Evolutionary conservation across 2,888 invertebrate species (phyloP), one percentile per base, ranked within the genome.

Genomic region (Pimpla rufipes): DNA sequence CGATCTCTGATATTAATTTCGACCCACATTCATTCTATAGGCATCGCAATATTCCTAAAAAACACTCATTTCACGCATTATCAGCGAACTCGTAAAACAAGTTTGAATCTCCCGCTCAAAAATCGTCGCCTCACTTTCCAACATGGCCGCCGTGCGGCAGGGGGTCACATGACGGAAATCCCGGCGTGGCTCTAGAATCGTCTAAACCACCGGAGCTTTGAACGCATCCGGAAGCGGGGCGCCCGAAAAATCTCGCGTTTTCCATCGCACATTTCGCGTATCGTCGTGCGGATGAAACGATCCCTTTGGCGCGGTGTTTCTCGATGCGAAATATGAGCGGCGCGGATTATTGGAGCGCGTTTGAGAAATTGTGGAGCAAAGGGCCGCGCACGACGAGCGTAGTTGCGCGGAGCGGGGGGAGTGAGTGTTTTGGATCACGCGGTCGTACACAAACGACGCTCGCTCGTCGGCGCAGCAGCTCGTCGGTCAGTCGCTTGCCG

Each of bases 401-500:
- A 86, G 86, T 86, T 10, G 21, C 35, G 23, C 37, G 55, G 37
- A 29, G 59, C 29, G 57, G 81, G 83, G 86, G 88, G 75, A 87
- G 87, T 86, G 83, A 79, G 80, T 86, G 87, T 86, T 89, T 91
- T 88, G 89, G 89, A 87, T 89, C 86, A 90, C 89, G 89, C 87
- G 87, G 90, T 89, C 81, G 85, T 88, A 90, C 90, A 91, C 87
- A 91, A 90, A 91, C 90, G 91, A 91, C 91, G 91, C 91, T 89
- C 82, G 79, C 62, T 74, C 74, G 81, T 73, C 83, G 77, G 79
- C 85, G 85, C 84, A 71, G 85, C 85, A 74, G 59, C 75, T 80
- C 81, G 64, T 67, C 88, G 89, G 89, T 89, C 91, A 93, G 93
- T 93, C 89, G 93, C 90, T 92, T 90, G 91, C 90, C 91, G 92